These are phyloP conservation scores for Cryptomyrus ogoouensis DNA, from an alignment of 2,113 vertebrate species.

Conservation along the genomic window DNA sequence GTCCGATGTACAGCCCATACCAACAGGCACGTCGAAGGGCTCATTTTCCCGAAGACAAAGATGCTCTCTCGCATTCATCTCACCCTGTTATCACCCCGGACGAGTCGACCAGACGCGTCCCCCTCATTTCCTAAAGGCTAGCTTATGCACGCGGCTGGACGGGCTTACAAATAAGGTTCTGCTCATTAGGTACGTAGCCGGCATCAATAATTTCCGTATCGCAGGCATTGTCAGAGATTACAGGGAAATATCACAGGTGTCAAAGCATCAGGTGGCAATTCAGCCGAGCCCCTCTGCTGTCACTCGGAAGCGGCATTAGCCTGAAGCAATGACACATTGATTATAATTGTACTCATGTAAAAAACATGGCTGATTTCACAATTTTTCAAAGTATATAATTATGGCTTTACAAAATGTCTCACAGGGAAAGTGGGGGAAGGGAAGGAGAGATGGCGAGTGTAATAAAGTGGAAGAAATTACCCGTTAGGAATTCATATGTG, in stretches of 20 bases:
- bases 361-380: constrained; percentile 17
- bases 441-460: background rate
- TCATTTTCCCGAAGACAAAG: background rate
- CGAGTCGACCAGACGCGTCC: constrained; percentile 4
- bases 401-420: constrained; percentile 18
- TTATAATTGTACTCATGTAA: constrained; percentile 15
- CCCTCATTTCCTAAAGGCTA: constrained; percentile 5
- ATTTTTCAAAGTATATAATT: constrained; percentile 14
- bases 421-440: background rate
- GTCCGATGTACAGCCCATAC: background rate
- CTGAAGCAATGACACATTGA: constrained; percentile 14
- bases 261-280: constrained; percentile 9
- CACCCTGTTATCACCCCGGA: background rate
- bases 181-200: constrained; percentile 2
- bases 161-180: constrained; percentile 8
- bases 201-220: constrained; percentile 17
- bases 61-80: background rate
- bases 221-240: constrained; percentile 9
- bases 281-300: background rate
- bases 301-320: background rate
- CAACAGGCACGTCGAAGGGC: background rate
- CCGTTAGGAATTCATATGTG: constrained; percentile 5
- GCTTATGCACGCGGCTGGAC: background rate
- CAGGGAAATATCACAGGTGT: constrained; percentile 1
- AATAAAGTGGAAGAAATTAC: constrained; percentile 8